A percentile compares a stretch with the other conserved stretches of the same genome.
Evolutionary conservation across 1,140 invertebrate genomes (phyloP).

Genomic region (Bombus sibiricus): DNA sequence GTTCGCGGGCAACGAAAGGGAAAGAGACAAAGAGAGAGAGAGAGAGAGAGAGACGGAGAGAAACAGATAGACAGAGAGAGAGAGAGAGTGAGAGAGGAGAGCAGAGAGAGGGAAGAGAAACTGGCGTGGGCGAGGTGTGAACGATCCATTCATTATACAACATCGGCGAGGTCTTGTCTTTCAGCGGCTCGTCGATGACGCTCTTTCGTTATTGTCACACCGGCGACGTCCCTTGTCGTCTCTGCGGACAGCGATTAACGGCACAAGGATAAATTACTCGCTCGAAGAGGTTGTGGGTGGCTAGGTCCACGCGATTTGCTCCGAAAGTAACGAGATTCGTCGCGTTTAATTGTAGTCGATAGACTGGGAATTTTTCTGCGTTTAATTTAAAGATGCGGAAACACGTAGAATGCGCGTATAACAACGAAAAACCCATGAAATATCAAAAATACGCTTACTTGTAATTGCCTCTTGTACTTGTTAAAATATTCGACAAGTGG

Average conservation of each 20-base stretch:
- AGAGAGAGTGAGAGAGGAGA: slow-evolving; percentile 30
- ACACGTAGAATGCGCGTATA: no score
- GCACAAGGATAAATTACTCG: slow-evolving; percentile 43
- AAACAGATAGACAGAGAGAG: background rate
- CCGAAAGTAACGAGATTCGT: background rate
- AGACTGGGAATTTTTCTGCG: no score
- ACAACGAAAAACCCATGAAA: no score
- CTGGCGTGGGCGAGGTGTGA: slow-evolving; percentile 70
- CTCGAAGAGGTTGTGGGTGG: background rate
- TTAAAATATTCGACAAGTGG: no score
- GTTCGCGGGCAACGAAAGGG: slow-evolving; percentile 30
- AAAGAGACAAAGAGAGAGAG: background rate
- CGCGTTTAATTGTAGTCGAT: no score
- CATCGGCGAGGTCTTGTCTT: slow-evolving; percentile 56
- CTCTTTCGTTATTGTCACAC: slow-evolving; percentile 62
- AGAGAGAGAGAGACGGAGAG: slow-evolving; percentile 47
- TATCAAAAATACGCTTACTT: no score
- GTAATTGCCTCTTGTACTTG: no score
- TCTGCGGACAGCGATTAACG: slow-evolving; percentile 56
- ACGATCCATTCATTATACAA: slow-evolving; percentile 70
- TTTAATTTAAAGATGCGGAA: no score
- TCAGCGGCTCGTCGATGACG: slow-evolving; percentile 29
- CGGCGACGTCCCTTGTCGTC: slow-evolving; percentile 33
- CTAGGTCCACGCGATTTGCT: background rate
- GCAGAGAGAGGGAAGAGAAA: slow-evolving; percentile 30